phyloP scores from a whole-genome alignment of 2,113 vertebrate genomes.

The Sinocyclocheilus anshuiensis region DNA sequence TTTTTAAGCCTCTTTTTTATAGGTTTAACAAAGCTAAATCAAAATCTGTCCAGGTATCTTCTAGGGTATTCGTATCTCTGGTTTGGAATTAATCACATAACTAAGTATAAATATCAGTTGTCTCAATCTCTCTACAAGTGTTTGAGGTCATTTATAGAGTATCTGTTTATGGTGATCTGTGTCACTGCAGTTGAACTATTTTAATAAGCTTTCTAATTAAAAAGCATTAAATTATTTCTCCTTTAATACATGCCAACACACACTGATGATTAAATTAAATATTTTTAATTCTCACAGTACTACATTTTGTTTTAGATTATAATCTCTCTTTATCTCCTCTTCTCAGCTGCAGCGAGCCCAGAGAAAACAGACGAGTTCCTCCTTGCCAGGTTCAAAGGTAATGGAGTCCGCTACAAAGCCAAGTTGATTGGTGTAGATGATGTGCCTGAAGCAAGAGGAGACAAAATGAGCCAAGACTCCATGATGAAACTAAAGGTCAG shows the following conservation, averaged over 20 bases:
- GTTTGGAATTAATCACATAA: background rate
- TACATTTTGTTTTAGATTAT: background rate
- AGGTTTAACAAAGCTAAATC: too few species aligned
- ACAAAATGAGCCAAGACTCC: slow-evolving; percentile 95
- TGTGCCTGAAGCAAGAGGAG: slow-evolving; percentile 83
- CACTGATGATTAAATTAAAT: background rate
- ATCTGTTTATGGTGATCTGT: background rate
- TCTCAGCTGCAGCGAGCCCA: slow-evolving; percentile 48
- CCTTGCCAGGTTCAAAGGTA: slow-evolving; percentile 69
- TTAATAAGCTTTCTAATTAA: background rate
- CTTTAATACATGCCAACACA: background rate
- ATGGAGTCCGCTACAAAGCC: slow-evolving; percentile 77
- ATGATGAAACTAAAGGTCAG: slow-evolving; percentile 98
- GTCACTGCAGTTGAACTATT: background rate
- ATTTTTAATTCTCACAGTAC: background rate
- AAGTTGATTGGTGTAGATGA: slow-evolving; percentile 92
- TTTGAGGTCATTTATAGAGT: background rate
- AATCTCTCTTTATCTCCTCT: background rate
- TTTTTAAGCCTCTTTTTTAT: background rate
- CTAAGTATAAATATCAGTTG: background rate
- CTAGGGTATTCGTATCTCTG: background rate
- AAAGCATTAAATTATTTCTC: background rate
- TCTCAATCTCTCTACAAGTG: background rate
- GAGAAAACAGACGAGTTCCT: slow-evolving; percentile 61
- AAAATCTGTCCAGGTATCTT: too few species aligned